phyloP scores from a whole-genome alignment of 2,888 invertebrate genomes.

The Melanotus villosus region DNA sequence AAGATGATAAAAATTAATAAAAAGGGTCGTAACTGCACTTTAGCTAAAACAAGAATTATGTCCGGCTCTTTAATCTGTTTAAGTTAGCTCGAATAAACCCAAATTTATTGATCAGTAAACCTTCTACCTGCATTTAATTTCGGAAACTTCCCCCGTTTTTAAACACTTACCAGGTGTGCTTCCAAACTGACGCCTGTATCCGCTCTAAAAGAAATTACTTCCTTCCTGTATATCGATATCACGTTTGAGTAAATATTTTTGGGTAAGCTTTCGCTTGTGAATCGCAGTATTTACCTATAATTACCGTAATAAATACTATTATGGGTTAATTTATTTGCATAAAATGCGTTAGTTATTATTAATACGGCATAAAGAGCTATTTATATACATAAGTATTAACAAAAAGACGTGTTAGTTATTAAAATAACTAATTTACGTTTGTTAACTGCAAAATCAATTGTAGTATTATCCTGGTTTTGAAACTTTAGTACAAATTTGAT shows the following conservation, averaged over 20 bases:
- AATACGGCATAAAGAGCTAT: not conserved
- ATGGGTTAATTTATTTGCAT: not conserved
- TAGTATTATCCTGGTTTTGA: slow-evolving; percentile 2
- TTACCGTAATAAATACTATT: not conserved
- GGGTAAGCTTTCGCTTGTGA: not conserved
- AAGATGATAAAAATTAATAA: too few species aligned
- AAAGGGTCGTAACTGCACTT: too few species aligned
- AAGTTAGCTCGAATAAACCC: too few species aligned
- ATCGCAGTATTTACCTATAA: not conserved
- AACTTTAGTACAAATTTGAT: slow-evolving; percentile 27
- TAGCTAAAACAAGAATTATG: too few species aligned
- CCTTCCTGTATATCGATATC: slow-evolving; percentile 48
- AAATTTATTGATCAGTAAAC: too few species aligned
- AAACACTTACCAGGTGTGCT: slow-evolving; percentile 48
- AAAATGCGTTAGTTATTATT: not conserved
- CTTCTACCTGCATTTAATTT: slow-evolving; percentile 21
- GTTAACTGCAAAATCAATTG: not conserved
- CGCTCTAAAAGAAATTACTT: slow-evolving; percentile 53
- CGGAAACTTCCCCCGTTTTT: slow-evolving; percentile 32
- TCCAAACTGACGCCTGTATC: slow-evolving; percentile 49
- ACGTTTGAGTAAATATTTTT: slow-evolving; percentile 32
- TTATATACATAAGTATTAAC: not conserved
- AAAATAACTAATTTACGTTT: not conserved
- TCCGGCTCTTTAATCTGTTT: too few species aligned
- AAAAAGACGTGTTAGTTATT: not conserved